phyloP scores from a whole-genome alignment of 2,888 invertebrate species.

The Drosophila hamatofila region DNA sequence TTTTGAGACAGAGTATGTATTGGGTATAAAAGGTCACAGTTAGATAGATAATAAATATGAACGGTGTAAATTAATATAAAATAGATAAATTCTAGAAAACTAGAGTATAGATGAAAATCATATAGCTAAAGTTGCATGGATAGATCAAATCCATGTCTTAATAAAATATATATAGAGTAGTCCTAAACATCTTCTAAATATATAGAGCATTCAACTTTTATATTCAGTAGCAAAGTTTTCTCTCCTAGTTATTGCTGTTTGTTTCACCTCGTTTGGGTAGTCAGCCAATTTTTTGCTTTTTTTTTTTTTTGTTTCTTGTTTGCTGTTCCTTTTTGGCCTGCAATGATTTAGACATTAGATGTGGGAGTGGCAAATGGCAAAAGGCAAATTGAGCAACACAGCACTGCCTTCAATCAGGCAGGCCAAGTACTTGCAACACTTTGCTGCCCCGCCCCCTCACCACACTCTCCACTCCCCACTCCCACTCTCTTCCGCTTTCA shows the following conservation, averaged over 20 bases:
- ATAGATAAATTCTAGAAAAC: background rate
- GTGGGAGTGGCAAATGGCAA: slow-evolving; percentile 21
- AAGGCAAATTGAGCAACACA: slow-evolving; percentile 37
- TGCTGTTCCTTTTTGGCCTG: slow-evolving; percentile 25
- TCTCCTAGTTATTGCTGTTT: slow-evolving; percentile 29
- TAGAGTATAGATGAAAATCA: background rate
- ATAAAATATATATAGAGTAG: background rate
- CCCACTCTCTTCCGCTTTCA: background rate
- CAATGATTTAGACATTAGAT: slow-evolving; percentile 62
- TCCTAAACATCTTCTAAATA: background rate
- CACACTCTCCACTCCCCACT: background rate
- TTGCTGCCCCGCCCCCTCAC: background rate
- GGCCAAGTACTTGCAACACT: slow-evolving; percentile 16
- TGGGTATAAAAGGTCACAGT: no score
- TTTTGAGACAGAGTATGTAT: no score
- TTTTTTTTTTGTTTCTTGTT: slow-evolving; percentile 13
- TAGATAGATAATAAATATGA: no score
- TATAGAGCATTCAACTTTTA: slow-evolving; percentile 16
- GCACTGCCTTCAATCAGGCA: slow-evolving; percentile 35
- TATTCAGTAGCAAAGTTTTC: background rate
- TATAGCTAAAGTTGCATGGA: no score
- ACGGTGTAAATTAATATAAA: no score
- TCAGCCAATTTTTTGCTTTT: slow-evolving; percentile 33
- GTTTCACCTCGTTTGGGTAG: slow-evolving; percentile 27
- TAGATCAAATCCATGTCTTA: no score